Evolutionary conservation across 53 echinoderm and acorn worm species (phyloP).

Genomic region (Echinometra lucunter): DNA sequence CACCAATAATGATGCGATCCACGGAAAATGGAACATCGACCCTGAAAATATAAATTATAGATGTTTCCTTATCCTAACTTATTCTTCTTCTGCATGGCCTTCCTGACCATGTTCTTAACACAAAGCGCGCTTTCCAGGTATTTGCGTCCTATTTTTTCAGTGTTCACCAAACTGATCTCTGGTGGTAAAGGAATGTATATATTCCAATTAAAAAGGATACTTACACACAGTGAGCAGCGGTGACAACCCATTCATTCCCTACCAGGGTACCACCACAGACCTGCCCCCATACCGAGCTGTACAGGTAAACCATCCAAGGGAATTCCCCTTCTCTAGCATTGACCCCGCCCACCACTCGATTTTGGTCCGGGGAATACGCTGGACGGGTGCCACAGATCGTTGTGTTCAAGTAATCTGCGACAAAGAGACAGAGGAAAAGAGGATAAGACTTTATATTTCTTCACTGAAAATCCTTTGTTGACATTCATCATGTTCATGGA

Average conservation of each 20-base stretch:
- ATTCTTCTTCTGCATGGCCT: too few relatives aligned
- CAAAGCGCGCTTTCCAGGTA: too few relatives aligned
- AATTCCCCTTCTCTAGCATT: slow-evolving; percentile 64
- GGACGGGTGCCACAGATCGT: slow-evolving; percentile 57
- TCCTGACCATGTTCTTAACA: too few relatives aligned
- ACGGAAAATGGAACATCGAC: neutral
- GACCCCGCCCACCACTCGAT: slow-evolving; percentile 38
- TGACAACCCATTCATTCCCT: slow-evolving; percentile 67
- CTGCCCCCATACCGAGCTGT: neutral
- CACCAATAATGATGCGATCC: slow-evolving; percentile 47
- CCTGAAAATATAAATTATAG: neutral
- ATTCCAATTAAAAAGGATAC: neutral
- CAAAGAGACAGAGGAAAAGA: neutral
- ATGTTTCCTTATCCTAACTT: too few relatives aligned
- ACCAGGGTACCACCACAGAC: slow-evolving; percentile 73
- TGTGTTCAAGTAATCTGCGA: slow-evolving; percentile 45
- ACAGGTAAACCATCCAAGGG: slow-evolving; percentile 75
- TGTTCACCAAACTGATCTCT: too few relatives aligned
- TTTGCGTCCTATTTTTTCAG: too few relatives aligned
- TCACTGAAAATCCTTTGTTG: too few relatives aligned
- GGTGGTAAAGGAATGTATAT: too few relatives aligned
- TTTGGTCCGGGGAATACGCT: slow-evolving; percentile 7
- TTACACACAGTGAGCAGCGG: slow-evolving; percentile 77
- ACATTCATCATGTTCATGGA: too few relatives aligned
- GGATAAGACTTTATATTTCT: neutral